Conservation (phyloP, 2,888 invertebrate species). For the Gibbula magus region DNA sequence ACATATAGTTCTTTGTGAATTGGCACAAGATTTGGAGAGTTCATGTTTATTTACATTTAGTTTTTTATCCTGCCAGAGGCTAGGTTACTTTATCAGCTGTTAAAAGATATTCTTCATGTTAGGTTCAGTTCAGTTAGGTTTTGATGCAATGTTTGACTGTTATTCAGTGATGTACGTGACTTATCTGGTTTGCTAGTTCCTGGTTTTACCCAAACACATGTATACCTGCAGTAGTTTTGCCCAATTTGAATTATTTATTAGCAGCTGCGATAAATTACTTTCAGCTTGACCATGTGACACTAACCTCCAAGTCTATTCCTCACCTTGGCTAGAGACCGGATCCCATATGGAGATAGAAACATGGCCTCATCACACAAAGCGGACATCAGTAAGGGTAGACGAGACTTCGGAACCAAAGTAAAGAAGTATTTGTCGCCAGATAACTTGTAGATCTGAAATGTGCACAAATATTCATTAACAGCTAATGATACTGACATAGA, state of each 20-base stretch:
- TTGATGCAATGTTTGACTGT: not conserved
- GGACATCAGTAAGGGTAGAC: constrained; percentile 55
- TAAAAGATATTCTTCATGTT: too few relatives aligned
- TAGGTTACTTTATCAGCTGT: too few relatives aligned
- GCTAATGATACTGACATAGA: not conserved
- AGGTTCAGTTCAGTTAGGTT: too few relatives aligned
- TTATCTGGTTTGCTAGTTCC: too few relatives aligned
- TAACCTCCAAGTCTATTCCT: constrained; percentile 6
- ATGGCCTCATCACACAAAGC: constrained; percentile 65
- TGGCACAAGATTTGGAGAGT: too few relatives aligned
- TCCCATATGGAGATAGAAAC: constrained; percentile 70
- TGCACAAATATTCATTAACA: not conserved
- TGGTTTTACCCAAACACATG: too few relatives aligned
- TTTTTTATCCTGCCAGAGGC: too few relatives aligned
- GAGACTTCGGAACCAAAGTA: constrained; percentile 54
- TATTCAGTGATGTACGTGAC: not conserved
- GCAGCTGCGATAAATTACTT: too few relatives aligned
- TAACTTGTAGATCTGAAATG: constrained; percentile 35
- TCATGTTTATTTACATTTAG: too few relatives aligned
- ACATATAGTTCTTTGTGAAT: too few relatives aligned
- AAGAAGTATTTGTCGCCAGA: constrained; percentile 46
- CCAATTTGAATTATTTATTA: too few relatives aligned
- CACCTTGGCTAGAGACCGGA: constrained; percentile 72
- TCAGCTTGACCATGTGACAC: not conserved
- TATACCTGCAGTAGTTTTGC: too few relatives aligned